Evolutionary conservation across 2,888 invertebrate genomes (phyloP).

Genomic region (Ormyrus pomaceus): DNA sequence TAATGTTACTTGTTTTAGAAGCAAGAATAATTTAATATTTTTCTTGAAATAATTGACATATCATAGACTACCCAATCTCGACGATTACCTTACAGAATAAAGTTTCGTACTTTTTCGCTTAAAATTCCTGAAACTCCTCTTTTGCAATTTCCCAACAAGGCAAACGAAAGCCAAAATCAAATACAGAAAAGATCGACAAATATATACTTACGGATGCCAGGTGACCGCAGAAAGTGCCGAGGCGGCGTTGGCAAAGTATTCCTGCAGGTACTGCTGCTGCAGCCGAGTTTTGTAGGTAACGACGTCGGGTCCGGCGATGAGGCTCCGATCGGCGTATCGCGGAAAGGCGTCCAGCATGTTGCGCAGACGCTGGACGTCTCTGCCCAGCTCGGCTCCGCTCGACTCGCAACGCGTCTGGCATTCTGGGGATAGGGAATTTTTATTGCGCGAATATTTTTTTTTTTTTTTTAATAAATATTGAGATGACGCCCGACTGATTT

Average conservation of each 20-base stretch:
- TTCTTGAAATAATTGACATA: no score
- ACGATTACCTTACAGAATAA: no score
- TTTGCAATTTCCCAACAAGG: background rate
- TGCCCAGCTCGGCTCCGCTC: constrained; percentile 70
- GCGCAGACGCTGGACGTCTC: constrained; percentile 76
- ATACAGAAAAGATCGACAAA: background rate
- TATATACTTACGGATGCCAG: constrained; percentile 83
- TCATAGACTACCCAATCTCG: no score
- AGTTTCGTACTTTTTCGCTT: no score
- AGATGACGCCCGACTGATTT: no score
- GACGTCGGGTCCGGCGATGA: constrained; percentile 75
- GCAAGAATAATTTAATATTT: no score
- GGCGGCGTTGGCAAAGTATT: constrained; percentile 75
- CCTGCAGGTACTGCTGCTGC: constrained; percentile 72
- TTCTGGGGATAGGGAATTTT: no score
- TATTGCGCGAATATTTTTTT: no score
- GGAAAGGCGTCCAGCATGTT: constrained; percentile 82
- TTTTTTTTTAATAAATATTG: no score
- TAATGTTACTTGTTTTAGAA: no score
- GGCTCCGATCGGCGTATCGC: constrained; percentile 67
- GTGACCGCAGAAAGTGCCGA: constrained; percentile 82
- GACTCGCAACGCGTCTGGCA: constrained; percentile 67
- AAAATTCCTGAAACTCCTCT: background rate
- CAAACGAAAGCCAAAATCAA: background rate
- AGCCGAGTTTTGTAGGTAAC: constrained; percentile 66